phyloP scores from a whole-genome alignment of 2,888 invertebrate genomes.

The Ariolimax columbianus region DNA sequence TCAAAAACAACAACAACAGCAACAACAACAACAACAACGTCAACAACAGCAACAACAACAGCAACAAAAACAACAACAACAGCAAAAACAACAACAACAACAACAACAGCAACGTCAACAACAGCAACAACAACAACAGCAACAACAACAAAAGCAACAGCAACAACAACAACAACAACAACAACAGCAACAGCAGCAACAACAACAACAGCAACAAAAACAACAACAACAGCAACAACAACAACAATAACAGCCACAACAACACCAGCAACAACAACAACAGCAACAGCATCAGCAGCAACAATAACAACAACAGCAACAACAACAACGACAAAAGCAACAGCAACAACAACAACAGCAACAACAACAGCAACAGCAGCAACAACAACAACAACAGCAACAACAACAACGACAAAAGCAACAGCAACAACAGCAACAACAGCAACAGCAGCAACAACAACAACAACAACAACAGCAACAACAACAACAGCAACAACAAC shows the following conservation, averaged over 20 bases:
- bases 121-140: no score
- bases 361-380: constrained; percentile 28
- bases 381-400: constrained; percentile 20
- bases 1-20: no score
- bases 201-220: no score
- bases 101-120: not conserved
- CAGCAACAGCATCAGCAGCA: no score
- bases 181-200: constrained; percentile 38
- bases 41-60: not conserved
- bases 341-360: constrained; percentile 35
- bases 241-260: no score
- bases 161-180: no score
- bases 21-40: not conserved
- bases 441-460: not conserved
- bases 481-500: not conserved
- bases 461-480: not conserved
- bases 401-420: constrained; percentile 24
- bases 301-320: not conserved
- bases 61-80: no score
- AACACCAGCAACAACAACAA: no score
- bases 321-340: constrained; percentile 27
- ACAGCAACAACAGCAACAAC: constrained; percentile 26
- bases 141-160: no score
- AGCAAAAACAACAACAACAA: no score
- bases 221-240: no score